Conservation (phyloP, 2,888 invertebrate species). For the Rhabditophanes sp. region DNA sequence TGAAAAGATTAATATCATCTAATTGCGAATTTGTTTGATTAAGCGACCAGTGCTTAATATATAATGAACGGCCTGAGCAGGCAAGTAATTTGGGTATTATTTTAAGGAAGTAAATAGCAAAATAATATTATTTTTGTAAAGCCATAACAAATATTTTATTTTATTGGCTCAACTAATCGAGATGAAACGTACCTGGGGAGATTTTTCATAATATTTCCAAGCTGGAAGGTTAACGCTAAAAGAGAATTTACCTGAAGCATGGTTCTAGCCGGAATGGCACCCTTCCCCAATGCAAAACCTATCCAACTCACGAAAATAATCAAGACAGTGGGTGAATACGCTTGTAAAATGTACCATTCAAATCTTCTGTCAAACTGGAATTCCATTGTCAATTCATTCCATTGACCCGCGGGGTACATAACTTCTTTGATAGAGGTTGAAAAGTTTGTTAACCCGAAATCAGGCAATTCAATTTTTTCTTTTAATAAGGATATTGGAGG, state of each 20-base stretch:
- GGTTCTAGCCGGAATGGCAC: slow-evolving; percentile 38
- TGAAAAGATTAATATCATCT: no score
- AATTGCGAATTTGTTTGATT: no score
- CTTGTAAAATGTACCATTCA: slow-evolving; percentile 44
- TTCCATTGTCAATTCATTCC: slow-evolving; percentile 41
- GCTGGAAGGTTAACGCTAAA: slow-evolving; percentile 23
- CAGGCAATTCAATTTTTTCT: slow-evolving; percentile 37
- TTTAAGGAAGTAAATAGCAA: no score
- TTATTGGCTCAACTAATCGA: no score
- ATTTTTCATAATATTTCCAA: slow-evolving; percentile 42
- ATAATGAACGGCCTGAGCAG: no score
- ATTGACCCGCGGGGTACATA: slow-evolving; percentile 36
- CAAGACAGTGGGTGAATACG: slow-evolving; percentile 43
- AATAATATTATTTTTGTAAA: no score
- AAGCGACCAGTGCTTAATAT: no score
- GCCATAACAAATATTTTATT: no score
- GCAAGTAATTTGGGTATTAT: no score
- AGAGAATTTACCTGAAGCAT: slow-evolving; percentile 38
- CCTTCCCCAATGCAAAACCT: slow-evolving; percentile 6
- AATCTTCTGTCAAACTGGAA: slow-evolving; percentile 38
- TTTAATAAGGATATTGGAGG: slow-evolving; percentile 31
- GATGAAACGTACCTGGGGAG: slow-evolving; percentile 31
- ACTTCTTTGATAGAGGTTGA: slow-evolving; percentile 26
- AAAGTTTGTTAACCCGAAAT: slow-evolving; percentile 34
- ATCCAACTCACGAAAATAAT: slow-evolving; percentile 42